Base-by-base conservation (phyloP, 2,113 vertebrate species). In the Piaya cayana region DNA sequence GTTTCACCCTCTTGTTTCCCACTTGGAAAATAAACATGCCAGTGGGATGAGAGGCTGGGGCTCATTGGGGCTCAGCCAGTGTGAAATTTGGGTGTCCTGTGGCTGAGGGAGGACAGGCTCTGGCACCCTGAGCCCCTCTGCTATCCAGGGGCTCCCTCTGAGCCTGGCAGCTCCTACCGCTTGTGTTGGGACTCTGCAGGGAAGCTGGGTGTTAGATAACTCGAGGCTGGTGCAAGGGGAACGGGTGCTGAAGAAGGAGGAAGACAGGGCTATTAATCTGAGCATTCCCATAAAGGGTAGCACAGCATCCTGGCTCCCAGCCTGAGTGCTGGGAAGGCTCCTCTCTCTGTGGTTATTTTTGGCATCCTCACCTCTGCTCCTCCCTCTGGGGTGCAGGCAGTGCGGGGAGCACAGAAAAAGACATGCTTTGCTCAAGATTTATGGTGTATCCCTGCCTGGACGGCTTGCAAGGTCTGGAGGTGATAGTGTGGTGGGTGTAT, bases 211-310 rank as follows among this genome's bases (percentile, higher is more conserved):
- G 47, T 11, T 43, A 2, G 34, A 56, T 19, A 4, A 4, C 27
- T 2, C 5, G 6, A 4, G 16, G 62, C 8, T 15, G 32, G 4
- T 2, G 4, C 11, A 20, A 4, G 23, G 49, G 10, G 15, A 22
- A 3, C 2, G 4, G 12, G 25, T 18, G n/a, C 32, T 6, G 9
- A 3, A 14, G 34, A 15, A 20, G 69, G 56, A 42, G 16, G 45
- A 27, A 3, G 36, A 7, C 5, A 2, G 26, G 47, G 22, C 63
- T 65, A 1, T 11, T 3, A 8, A 23, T n/a, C 30, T 13, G 19
- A 11, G 27, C 9, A 0, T 27, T 65, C 53, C 59, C 34, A 4
- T n/a, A 5, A 37, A 36, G 68, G 23, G 6, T 1, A 9, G 68
- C 4, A 1, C 27, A 39, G 42, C 32, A 6, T 20, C 36, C 23